These are phyloP conservation scores for Stylophora pistillata DNA, from an alignment of 64 coral and sea anemone species.

Conservation along the genomic window DNA sequence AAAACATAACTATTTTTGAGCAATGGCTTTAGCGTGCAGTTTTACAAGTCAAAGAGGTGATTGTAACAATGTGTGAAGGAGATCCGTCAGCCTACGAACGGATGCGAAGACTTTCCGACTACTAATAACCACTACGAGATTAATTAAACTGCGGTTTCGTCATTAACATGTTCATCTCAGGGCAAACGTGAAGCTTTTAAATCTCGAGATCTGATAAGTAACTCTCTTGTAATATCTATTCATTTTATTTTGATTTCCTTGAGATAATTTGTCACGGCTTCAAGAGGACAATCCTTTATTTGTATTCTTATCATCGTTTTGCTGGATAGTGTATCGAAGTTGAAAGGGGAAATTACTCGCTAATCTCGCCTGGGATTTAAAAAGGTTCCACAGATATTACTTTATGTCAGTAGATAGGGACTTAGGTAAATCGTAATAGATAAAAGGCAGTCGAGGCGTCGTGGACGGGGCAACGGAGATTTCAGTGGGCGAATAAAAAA, in stretches of 20 bases:
- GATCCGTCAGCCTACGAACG: background rate
- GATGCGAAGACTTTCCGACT: background rate
- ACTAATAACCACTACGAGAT: background rate
- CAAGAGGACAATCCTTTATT: too few species aligned
- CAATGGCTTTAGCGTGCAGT: background rate
- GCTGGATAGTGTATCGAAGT: too few species aligned
- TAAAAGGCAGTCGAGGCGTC: background rate
- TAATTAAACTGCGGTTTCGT: too few species aligned
- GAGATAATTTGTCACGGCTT: too few species aligned
- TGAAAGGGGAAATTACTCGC: too few species aligned
- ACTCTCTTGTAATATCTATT: too few species aligned
- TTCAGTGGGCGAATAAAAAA: background rate
- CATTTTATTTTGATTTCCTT: too few species aligned
- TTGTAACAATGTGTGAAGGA: background rate
- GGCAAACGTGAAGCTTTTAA: too few species aligned
- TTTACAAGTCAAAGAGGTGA: background rate
- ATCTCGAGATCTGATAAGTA: too few species aligned
- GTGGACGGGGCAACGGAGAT: background rate
- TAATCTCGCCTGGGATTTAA: too few species aligned
- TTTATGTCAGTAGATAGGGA: background rate
- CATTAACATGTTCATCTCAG: too few species aligned
- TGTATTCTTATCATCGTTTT: too few species aligned
- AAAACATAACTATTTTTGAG: background rate
- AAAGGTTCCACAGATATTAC: background rate
- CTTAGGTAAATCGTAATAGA: background rate